phyloP scores from a whole-genome alignment of 2,888 invertebrate species.

The Aplocera efformata region DNA sequence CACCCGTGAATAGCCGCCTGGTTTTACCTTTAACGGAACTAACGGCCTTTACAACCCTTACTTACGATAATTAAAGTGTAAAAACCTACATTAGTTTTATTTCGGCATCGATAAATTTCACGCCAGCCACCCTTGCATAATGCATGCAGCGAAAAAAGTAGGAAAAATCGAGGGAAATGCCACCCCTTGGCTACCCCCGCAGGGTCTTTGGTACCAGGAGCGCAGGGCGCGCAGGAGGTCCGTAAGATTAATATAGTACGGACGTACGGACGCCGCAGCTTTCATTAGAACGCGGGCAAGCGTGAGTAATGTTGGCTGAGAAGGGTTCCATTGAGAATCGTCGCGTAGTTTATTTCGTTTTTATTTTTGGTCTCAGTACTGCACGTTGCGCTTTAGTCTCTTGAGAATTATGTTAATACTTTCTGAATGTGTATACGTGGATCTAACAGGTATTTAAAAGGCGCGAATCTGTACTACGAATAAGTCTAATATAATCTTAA shows the following conservation, averaged over 20 bases:
- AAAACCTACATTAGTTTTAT: conserved; percentile 53
- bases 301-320: conserved; percentile 13
- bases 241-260: conserved; percentile 79
- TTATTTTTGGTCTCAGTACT: neutral
- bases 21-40: no score
- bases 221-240: conserved; percentile 60
- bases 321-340: conserved; percentile 39
- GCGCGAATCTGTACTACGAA: no score
- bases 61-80: conserved; percentile 6
- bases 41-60: no score
- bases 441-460: no score
- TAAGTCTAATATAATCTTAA: no score
- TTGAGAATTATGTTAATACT: no score
- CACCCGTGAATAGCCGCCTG: no score
- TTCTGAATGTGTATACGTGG: no score
- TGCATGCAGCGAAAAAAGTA: conserved; percentile 59
- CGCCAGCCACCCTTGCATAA: conserved; percentile 56
- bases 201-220: conserved; percentile 68
- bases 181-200: conserved; percentile 46
- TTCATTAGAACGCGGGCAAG: conserved; percentile 73
- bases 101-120: conserved; percentile 68
- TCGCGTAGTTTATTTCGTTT: conserved; percentile 31
- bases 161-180: conserved; percentile 60
- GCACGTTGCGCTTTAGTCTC: neutral
- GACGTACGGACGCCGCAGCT: conserved; percentile 63